Base-by-base conservation (phyloP, 2,888 invertebrate genomes). In the Heliconius erato region DNA sequence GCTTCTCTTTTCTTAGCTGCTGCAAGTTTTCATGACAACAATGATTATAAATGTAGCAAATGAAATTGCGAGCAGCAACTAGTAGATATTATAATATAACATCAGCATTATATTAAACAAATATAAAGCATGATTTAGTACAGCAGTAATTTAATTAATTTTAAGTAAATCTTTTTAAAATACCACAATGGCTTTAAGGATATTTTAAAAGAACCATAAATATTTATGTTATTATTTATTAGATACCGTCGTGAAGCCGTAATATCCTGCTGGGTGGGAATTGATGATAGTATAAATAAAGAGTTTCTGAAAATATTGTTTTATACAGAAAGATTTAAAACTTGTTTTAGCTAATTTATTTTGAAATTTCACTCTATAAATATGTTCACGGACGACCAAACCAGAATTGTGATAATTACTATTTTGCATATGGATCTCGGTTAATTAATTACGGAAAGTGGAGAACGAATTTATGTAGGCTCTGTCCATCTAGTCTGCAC, bases 151-250 rank as follows among this genome's bases (percentile, higher is more conserved):
- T 40, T 35, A 69, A 71, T 71, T 40, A 49, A 54, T 28, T n/a
- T 74, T 49, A 54, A 74, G 23, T 32, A 74, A 59, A 59, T 35
- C 11, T 59, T 74, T 14, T 14, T 59, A 74, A 59, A 35, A 35
- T 74, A 6, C 32, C n/a, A 59, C n/a, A 74, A 74, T 74, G 59
- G 35, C 35, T 77, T 2, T 9, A 77, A 77, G n/a, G 26, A 65
- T 77, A 67, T 63, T 40, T 65, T 44, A 65, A 77, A 77, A 40
- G 40, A 19, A 28, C 40, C 5, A 77, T 67, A 44, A 77, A 77
- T 77, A 77, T 77, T 77, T 65, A 65, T 77, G 65, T 44, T 77
- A 67, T 65, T 65, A 77, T 77, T 65, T 40, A 65, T 77, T 44
- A 65, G 44, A 3, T 44, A 54, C 54, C 6, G 54, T 65, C 35